Evolutionary conservation across 1,140 invertebrate genomes (phyloP), one percentile per base, ranked within the genome.

Genomic region (Papilio polytes): DNA sequence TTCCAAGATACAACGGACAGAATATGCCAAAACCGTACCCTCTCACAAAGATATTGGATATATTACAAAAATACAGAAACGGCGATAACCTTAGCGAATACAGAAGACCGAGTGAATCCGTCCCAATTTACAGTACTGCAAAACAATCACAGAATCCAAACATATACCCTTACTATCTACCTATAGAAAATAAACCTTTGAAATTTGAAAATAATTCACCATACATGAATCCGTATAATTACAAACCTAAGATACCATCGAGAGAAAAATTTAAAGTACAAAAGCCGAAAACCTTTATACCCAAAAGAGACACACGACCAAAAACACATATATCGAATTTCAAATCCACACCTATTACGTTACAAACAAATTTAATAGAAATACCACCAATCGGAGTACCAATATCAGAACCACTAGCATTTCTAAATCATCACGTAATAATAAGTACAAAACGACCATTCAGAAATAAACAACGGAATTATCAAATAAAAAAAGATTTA

Each of bases 301-400:
- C 59, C 13, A 48, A 53, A 81, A 73, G 44, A 48, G 22, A 83
- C 59, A 63, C 48, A 22, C 74, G 31, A 10, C 20, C 51, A 13
- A 59, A 36, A 36, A 0, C 26, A 51, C 13, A 59, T 20, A 46
- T 41, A 4, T 73, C 56, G 9, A 31, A 41, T 41, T 66, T 53
- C 7, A 56, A 77, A 1, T 44, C 53, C 3, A 15, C 59, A 20
- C 78, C 90, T 10, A 88, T 88, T 18, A 93, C 87, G 7, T 83
- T 94, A 70, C 93, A 94, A 85, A 94, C 92, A 15, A 93, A 94
- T 80, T 87, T 86, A 8, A 81, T 87, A 51, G 89, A 94, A 85
- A 92, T 94, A 53, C 81, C 87, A 70, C 93, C 93, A 12, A 74
- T 94, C 56, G 85, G 83, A 10, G 82, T 94, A 77, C 85, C 84